phyloP scores from a whole-genome alignment of 2,113 vertebrate species.

The Verasper variegatus region DNA sequence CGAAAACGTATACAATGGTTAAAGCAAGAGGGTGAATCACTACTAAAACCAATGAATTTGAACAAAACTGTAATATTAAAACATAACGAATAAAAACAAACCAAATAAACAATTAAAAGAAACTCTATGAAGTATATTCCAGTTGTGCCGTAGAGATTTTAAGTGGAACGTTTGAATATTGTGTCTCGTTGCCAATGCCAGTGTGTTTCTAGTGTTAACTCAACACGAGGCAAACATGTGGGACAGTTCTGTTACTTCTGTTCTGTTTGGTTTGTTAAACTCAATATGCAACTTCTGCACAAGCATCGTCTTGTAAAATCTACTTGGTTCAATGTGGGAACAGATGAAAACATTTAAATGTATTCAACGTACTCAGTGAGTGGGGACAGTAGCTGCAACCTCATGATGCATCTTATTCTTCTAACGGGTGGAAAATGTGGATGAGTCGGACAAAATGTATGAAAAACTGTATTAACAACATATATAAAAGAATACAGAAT shows the following conservation, averaged over 20 bases:
- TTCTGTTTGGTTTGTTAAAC: slow-evolving; percentile 1
- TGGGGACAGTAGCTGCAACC: slow-evolving; percentile 52
- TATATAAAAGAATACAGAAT: slow-evolving; percentile 74
- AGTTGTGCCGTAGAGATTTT: slow-evolving; percentile 39
- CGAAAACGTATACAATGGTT: slow-evolving; percentile 68
- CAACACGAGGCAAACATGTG: slow-evolving; percentile 29
- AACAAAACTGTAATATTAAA: slow-evolving; percentile 67
- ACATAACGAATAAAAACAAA: slow-evolving; percentile 53
- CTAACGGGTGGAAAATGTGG: slow-evolving; percentile 61
- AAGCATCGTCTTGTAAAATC: slow-evolving; percentile 13
- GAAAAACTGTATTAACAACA: slow-evolving; percentile 72
- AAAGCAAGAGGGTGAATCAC: slow-evolving; percentile 69
- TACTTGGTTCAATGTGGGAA: slow-evolving; percentile 59
- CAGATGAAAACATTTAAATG: slow-evolving; percentile 75
- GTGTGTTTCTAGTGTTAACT: slow-evolving; percentile 20
- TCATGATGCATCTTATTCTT: slow-evolving; percentile 49
- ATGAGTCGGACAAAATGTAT: slow-evolving; percentile 77
- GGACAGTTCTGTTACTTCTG: slow-evolving; percentile 3
- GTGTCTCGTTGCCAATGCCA: slow-evolving; percentile 2
- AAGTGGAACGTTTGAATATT: slow-evolving; percentile 19
- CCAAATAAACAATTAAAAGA: slow-evolving; percentile 23
- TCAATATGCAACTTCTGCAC: neutral
- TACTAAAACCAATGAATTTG: slow-evolving; percentile 57
- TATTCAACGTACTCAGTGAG: slow-evolving; percentile 53
- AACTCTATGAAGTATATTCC: slow-evolving; percentile 1